Base-by-base conservation (phyloP, 2,888 invertebrate genomes). In the Seira ritae region DNA sequence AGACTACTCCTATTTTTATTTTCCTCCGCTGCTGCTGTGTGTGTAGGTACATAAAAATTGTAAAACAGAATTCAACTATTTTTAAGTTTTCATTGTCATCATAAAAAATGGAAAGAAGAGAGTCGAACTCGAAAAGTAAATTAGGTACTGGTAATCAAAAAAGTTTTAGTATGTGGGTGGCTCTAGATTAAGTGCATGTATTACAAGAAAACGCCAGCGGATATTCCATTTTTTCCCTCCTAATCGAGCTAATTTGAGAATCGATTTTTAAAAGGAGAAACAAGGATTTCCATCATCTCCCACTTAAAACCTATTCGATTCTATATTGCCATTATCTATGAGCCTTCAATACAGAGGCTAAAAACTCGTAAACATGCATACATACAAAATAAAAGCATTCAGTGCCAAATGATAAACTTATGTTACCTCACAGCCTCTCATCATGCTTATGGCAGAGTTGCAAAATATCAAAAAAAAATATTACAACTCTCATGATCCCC, bases 161-260 rank as follows among this genome's bases (percentile, higher is more conserved):
- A 50, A 50, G 12, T 50, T n/a, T 50, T 3, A 50, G 50, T n/a
- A 50, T 50, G 50, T 50, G 50, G 50, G 50, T 50, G 50, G 50
- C 50, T 50, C 17, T n/a, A 50, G 50, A 50, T 50, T 50, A 50
- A 50, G 50, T 50, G 50, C 50, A 50, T 50, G 50, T 50, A 50
- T 2, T 50, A 50, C 50, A 50, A 50, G 50, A n/a, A 50, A 50
- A 50, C 17, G 50, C 50, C 17, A 12, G 50, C 50, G 31, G 31
- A 31, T 31, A 31, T 31, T 31, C 50, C 3, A 50, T 50, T 50
- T 50, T 50, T 50, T 50, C 12, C 12, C n/a, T n/a, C 15, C 50
- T 31, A 50, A n/a, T 50, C 12, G 50, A 50, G 50, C 50, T 50
- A 50, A 50, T 50, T 50, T 50, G 50, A 50, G 17, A n/a, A 50